A percentile compares a stretch with the other conserved stretches of the same genome.
These are phyloP conservation scores for Drosophila pseudoobscura DNA, from an alignment of 1,140 invertebrate genomes.

Conservation along the genomic window DNA sequence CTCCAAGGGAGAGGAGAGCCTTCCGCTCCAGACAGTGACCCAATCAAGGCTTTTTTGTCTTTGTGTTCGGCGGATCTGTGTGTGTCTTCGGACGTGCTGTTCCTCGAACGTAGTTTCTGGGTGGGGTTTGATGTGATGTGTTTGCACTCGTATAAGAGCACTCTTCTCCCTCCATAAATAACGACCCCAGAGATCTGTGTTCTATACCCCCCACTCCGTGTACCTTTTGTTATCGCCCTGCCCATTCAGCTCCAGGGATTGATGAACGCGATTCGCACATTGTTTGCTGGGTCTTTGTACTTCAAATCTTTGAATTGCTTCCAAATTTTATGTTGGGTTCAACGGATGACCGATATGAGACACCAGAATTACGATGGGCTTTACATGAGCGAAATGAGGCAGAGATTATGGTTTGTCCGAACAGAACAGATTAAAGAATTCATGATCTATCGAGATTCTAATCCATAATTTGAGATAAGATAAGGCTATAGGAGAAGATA, in stretches of 20 bases:
- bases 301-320: conserved; percentile 1
- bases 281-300: conserved; percentile 52
- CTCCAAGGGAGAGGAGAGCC: background rate
- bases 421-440: too few relatives aligned
- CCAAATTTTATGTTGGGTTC: conserved; percentile 3
- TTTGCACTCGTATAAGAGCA: too few relatives aligned
- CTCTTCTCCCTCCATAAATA: conserved; percentile 4
- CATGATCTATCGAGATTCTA: too few relatives aligned
- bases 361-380: background rate
- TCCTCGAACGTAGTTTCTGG: background rate
- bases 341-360: background rate
- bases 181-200: conserved; percentile 3
- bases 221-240: conserved; percentile 15
- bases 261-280: conserved; percentile 58
- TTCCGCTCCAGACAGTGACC: conserved; percentile 41
- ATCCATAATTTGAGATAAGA: too few relatives aligned
- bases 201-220: background rate
- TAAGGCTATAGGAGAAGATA: too few relatives aligned
- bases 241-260: background rate
- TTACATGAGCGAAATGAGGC: too few relatives aligned
- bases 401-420: too few relatives aligned
- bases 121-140: background rate
- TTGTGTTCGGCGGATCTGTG: background rate
- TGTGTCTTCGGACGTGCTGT: conserved; percentile 24
- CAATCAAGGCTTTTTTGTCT: conserved; percentile 40